These are phyloP conservation scores for Notamacropus eugenii DNA, from an alignment of 2,797 vertebrate species.

Conservation along the genomic window DNA sequence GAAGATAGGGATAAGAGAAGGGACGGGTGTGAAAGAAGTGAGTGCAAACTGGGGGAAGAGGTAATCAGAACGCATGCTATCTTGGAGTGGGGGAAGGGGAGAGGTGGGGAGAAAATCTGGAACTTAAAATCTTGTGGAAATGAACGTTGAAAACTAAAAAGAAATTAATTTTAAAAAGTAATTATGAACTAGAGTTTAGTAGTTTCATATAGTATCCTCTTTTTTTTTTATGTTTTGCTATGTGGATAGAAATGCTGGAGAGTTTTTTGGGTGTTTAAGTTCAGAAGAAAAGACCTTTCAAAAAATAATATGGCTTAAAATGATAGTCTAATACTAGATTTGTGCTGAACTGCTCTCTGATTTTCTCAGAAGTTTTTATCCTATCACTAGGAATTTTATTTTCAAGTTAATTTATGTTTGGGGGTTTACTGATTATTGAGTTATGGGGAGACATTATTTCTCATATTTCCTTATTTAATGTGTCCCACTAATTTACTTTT, in stretches of 20 bases:
- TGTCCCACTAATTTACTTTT: background rate
- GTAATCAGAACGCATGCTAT: no score
- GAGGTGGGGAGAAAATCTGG: no score
- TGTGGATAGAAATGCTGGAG: background rate
- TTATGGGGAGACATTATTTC: background rate
- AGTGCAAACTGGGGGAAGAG: no score
- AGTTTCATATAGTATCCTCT: background rate
- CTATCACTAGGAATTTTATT: background rate
- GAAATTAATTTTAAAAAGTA: background rate
- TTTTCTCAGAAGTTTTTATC: background rate
- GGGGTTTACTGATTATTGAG: background rate
- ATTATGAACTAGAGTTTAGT: background rate
- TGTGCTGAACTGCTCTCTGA: background rate
- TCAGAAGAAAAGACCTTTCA: background rate
- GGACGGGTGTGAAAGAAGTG: no score
- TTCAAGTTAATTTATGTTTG: background rate
- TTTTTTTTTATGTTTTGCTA: background rate
- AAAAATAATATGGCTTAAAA: background rate
- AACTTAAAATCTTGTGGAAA: no score
- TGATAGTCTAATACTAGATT: background rate
- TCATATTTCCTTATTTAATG: background rate
- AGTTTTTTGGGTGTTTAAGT: background rate
- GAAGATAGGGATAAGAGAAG: no score
- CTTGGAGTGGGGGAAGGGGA: no score
- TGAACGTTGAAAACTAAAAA: no score